Conservation (phyloP, 2,113 vertebrate genomes). For the Cyprinodon brontotheroides region DNA sequence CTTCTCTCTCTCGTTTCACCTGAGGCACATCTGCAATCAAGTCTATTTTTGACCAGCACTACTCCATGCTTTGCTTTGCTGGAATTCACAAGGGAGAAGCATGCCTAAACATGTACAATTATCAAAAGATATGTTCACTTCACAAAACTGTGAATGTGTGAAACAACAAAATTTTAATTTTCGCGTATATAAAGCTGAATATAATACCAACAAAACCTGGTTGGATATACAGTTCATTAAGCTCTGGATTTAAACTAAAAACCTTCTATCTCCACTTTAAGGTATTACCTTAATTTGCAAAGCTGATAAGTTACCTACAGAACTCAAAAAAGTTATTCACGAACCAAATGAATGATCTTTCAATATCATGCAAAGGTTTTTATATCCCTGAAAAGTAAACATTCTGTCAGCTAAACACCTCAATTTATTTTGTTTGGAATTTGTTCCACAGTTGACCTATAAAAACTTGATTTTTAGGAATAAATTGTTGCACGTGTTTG, state of each 20-base stretch:
- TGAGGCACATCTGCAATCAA: slow-evolving; percentile 46
- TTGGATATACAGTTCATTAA: background rate
- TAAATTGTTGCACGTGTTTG: background rate
- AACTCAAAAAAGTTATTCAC: slow-evolving; percentile 25
- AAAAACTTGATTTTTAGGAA: background rate
- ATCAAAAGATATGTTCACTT: background rate
- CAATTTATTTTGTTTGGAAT: no score
- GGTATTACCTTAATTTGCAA: background rate
- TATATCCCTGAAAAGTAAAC: no score
- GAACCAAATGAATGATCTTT: slow-evolving; percentile 7
- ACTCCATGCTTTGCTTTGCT: slow-evolving; percentile 21
- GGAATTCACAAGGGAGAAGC: slow-evolving; percentile 1
- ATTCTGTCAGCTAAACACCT: no score
- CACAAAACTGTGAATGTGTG: background rate
- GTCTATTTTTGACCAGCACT: slow-evolving; percentile 51
- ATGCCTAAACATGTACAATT: background rate
- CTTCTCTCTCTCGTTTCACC: slow-evolving; percentile 64
- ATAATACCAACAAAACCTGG: background rate
- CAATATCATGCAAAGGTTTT: no score
- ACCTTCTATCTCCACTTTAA: background rate
- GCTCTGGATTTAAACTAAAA: slow-evolving; percentile 1
- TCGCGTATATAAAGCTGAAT: background rate
- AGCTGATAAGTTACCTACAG: background rate
- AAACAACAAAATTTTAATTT: no score
- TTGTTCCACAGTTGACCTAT: no score